Percentiles rank a stretch among this genome's conserved stretches.
These are phyloP conservation scores for Dasyurus viverrinus DNA, from an alignment of 2,113 vertebrate species.

Conservation along the genomic window DNA sequence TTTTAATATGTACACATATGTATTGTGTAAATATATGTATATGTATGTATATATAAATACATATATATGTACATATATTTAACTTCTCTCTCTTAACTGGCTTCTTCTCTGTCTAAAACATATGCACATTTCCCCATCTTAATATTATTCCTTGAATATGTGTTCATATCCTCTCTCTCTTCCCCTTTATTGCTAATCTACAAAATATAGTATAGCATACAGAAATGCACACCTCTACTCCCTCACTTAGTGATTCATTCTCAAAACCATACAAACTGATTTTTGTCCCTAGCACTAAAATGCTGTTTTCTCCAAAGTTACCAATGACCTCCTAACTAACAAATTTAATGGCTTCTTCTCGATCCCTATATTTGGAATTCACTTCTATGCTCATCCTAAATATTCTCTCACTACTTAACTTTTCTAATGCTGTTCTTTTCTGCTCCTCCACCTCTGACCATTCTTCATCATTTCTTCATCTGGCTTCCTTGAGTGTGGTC, in stretches of 20 bases:
- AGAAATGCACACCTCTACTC: background rate
- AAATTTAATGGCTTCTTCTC: background rate
- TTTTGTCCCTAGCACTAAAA: background rate
- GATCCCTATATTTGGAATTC: background rate
- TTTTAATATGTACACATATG: background rate
- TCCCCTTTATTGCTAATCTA: background rate
- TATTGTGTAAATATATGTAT: too few relatives aligned
- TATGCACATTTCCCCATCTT: background rate
- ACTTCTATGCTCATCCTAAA: background rate
- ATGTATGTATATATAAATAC: accelerated
- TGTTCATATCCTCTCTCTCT: background rate
- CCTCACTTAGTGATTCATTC: background rate
- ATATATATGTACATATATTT: background rate
- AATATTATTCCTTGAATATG: background rate
- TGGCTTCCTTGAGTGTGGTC: background rate
- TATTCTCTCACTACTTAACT: background rate
- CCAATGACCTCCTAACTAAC: background rate
- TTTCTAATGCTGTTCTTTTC: background rate
- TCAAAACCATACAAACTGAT: background rate
- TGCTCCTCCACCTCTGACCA: background rate
- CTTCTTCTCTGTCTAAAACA: background rate
- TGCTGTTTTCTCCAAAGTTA: background rate
- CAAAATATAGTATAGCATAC: background rate
- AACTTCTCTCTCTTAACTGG: background rate
- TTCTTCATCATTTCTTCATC: background rate